phyloP scores from a whole-genome alignment of 1,140 invertebrate genomes.

The Anthonomus grandis region DNA sequence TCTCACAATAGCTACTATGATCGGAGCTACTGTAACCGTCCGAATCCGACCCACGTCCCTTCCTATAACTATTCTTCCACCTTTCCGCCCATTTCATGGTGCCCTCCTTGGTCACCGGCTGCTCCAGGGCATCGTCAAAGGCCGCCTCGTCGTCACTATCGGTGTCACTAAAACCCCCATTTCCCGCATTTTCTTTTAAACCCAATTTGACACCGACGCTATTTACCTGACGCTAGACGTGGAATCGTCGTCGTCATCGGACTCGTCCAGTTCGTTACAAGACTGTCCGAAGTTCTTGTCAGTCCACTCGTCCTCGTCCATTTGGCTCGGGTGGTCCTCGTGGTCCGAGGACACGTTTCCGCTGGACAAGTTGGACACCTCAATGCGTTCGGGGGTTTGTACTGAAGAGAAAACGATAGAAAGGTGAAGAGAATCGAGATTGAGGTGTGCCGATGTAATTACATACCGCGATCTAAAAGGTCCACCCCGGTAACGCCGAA shows the following conservation, averaged over 20 bases:
- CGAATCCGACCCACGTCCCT: slow-evolving; percentile 38
- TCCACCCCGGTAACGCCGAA: slow-evolving; percentile 55
- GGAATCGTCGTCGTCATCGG: slow-evolving; percentile 63
- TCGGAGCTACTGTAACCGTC: slow-evolving; percentile 57
- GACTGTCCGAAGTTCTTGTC: slow-evolving; percentile 84
- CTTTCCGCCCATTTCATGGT: slow-evolving; percentile 62
- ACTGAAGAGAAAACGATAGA: slow-evolving; percentile 41
- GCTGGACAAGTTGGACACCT: slow-evolving; percentile 66
- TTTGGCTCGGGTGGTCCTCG: slow-evolving; percentile 72
- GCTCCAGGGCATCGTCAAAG: slow-evolving; percentile 61
- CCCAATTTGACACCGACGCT: not conserved
- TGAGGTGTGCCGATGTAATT: not conserved
- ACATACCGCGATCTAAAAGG: slow-evolving; percentile 57
- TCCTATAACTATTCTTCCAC: slow-evolving; percentile 52
- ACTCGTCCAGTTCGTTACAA: slow-evolving; percentile 64
- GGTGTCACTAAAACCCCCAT: slow-evolving; percentile 51
- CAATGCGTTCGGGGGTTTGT: slow-evolving; percentile 79
- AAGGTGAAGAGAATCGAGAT: not conserved
- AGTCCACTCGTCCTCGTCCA: slow-evolving; percentile 92
- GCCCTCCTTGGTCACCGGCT: slow-evolving; percentile 62
- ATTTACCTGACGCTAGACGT: slow-evolving; percentile 50
- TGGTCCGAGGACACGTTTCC: slow-evolving; percentile 62
- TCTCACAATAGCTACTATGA: slow-evolving; percentile 58
- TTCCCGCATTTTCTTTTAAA: not conserved
- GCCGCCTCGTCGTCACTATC: slow-evolving; percentile 60